Evolutionary conservation across 37 sponge, comb jelly and placozoan species (phyloP).

Genomic region (Trichoplax adhaerens): DNA sequence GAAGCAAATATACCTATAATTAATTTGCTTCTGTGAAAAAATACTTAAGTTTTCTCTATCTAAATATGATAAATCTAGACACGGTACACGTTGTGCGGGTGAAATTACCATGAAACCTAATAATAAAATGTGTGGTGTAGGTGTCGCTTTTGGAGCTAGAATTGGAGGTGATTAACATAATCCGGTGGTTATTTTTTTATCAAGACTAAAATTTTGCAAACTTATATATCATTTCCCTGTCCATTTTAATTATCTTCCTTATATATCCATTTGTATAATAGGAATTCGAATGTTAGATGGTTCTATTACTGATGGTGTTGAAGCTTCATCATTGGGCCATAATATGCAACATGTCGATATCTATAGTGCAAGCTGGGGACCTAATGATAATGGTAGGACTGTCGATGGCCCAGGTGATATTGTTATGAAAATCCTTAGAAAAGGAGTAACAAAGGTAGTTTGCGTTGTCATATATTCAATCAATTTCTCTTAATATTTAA

Average conservation of each 20-base stretch:
- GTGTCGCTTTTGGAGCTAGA: slow-evolving; percentile 42
- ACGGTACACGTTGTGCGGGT: slow-evolving; percentile 38
- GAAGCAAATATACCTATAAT: background rate
- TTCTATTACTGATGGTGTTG: slow-evolving; percentile 39
- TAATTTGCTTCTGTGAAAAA: no score
- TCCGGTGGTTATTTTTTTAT: background rate
- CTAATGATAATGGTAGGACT: slow-evolving; percentile 50
- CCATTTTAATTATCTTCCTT: background rate
- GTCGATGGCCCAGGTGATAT: slow-evolving; percentile 53
- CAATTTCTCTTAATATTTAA: no score
- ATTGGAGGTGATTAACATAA: background rate
- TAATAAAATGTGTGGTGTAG: slow-evolving; percentile 49
- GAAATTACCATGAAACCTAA: slow-evolving; percentile 47
- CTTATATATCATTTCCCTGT: background rate
- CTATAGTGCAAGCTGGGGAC: slow-evolving; percentile 61
- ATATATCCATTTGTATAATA: background rate
- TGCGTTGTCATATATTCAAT: no score
- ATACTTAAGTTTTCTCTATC: no score
- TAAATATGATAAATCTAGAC: no score
- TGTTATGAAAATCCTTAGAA: background rate
- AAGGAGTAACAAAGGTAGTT: background rate
- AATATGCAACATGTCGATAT: slow-evolving; percentile 44
- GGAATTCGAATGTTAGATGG: slow-evolving; percentile 60
- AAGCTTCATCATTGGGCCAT: slow-evolving; percentile 43
- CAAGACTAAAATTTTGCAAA: background rate